A percentile compares a stretch with the other conserved stretches of the same genome.
These are phyloP conservation scores for Phalera bucephala DNA, from an alignment of 2,888 invertebrate genomes.

Conservation along the genomic window DNA sequence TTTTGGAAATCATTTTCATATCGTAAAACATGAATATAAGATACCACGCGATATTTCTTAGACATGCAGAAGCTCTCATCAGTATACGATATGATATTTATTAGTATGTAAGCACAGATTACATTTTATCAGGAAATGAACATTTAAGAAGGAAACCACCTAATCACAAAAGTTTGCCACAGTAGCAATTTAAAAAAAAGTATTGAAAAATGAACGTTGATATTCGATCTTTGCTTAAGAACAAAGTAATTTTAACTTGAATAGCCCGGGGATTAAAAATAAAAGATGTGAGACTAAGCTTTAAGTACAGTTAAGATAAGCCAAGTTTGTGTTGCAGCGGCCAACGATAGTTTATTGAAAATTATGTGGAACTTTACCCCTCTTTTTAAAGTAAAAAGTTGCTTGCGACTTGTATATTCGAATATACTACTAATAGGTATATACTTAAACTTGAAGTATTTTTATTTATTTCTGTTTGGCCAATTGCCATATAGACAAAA, in stretches of 20 bases:
- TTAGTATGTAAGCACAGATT: no score
- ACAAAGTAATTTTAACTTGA: conserved; percentile 75
- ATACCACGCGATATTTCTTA: no score
- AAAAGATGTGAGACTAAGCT: conserved; percentile 62
- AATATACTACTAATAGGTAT: neutral
- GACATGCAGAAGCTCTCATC: no score
- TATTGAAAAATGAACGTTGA: conserved; percentile 74
- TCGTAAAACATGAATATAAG: no score
- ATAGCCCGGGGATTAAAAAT: conserved; percentile 71
- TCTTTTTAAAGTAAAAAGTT: conserved; percentile 50
- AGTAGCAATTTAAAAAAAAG: conserved; percentile 60
- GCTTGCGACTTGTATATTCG: conserved; percentile 13
- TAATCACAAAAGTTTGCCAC: conserved; percentile 63
- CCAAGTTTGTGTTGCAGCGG: conserved; percentile 57
- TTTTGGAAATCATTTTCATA: no score
- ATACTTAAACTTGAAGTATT: no score
- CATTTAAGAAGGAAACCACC: conserved; percentile 43
- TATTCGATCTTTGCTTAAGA: conserved; percentile 73
- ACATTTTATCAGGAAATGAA: conserved; percentile 25
- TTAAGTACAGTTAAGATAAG: conserved; percentile 76
- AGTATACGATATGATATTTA: no score
- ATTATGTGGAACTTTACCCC: conserved; percentile 57
- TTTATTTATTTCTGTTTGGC: no score
- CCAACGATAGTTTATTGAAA: conserved; percentile 58
- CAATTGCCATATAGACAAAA: no score